Base-by-base conservation (phyloP, 2,888 invertebrate genomes). In the Xestia c-nigrum region DNA sequence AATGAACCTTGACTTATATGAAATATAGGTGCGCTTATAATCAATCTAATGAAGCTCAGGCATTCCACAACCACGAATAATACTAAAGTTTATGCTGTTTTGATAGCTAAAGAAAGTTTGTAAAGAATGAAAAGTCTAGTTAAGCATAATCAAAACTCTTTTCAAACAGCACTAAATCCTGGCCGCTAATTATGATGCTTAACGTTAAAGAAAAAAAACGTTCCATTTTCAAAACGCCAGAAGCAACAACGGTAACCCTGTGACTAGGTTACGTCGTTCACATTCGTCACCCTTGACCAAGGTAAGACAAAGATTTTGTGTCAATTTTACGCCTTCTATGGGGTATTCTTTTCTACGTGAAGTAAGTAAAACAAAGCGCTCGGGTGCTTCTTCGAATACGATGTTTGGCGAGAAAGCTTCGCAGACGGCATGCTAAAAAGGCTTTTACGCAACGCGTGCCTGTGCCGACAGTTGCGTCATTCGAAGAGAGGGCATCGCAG, bases 371-470 rank as follows among this genome's bases (percentile, higher is more conserved):
- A 94, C 94, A 94, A 95, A 91, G 92, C 89, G 79, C 80, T 84
- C 94, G 94, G 95, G 95, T 94, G 94, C 94, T 92, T 91, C 92
- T 88, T 86, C 90, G 90, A 91, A 92, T 90, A 87, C 87, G 90
- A 89, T 91, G 92, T 92, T 93, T 91, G 92, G 86, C 92, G 94
- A 94, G 96, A 96, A 96, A 96, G 95, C 95, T 95, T 89, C 87
- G 91, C 92, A 90, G 91, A 88, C 93, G 91, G 95, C 94, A 96
- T 96, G 95, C 94, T 95, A 95, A 96, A 94, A 93, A 93, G 93
- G 87, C 90, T 90, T 94, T 95, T 96, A 94, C 95, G 95, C 94
- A 96, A 96, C 90, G 82, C 87, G 87, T 89, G 86, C 90, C 90
- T 85, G 87, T 84, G 83, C 85, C 72, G 83, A 76, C 81, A 24